phyloP scores from a whole-genome alignment of 2,888 invertebrate genomes.

The Agapostemon virescens region DNA sequence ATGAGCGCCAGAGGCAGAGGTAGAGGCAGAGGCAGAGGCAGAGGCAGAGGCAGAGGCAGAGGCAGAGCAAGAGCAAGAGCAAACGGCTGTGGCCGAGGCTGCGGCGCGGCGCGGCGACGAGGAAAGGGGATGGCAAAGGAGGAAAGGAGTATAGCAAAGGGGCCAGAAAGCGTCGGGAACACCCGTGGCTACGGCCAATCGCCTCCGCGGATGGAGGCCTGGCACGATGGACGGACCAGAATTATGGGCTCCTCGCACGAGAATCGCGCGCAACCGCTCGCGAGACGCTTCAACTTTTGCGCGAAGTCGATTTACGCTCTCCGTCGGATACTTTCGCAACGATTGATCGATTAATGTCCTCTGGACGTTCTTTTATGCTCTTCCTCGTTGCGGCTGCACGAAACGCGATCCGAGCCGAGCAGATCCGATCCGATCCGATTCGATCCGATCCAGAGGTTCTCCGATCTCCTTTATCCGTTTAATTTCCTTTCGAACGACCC shows the following conservation, averaged over 20 bases:
- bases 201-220: slow-evolving; percentile 68
- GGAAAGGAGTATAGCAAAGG: slow-evolving; percentile 34
- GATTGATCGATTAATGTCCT: slow-evolving; percentile 62
- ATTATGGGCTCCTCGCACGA: slow-evolving; percentile 72
- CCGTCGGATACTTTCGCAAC: slow-evolving; percentile 57
- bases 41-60: no score
- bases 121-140: slow-evolving; percentile 24
- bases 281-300: slow-evolving; percentile 61
- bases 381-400: not conserved
- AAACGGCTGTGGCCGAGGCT: no score
- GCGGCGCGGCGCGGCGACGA: slow-evolving; percentile 10
- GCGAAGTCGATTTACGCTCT: slow-evolving; percentile 61
- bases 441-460: not conserved
- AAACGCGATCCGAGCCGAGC: not conserved
- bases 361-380: not conserved
- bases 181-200: slow-evolving; percentile 72
- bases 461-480: not conserved
- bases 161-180: slow-evolving; percentile 68
- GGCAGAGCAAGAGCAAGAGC: no score
- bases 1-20: slow-evolving; percentile 35
- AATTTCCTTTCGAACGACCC: not conserved
- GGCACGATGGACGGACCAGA: slow-evolving; percentile 68
- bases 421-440: not conserved
- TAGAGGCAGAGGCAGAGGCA: not conserved
- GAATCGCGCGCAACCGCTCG: slow-evolving; percentile 64